Conservation (phyloP, 2,113 vertebrate species). For the Apteryx mantelli region DNA sequence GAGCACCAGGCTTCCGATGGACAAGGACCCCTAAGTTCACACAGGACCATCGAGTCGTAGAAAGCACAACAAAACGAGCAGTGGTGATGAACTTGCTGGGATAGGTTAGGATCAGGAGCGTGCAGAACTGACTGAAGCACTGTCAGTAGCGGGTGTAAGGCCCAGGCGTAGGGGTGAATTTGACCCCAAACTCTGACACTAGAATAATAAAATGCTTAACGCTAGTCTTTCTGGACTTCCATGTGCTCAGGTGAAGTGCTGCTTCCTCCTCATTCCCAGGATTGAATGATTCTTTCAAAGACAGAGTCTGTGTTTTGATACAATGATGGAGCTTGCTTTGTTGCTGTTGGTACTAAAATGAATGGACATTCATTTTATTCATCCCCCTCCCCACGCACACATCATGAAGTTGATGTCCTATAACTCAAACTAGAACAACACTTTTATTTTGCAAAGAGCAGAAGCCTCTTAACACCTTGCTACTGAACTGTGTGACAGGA, state of each 20-base stretch:
- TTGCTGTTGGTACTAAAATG: neutral
- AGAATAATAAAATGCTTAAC: neutral
- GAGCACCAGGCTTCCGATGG: rapidly evolving
- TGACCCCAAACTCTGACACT: neutral
- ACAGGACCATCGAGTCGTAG: neutral
- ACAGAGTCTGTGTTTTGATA: neutral
- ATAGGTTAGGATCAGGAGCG: neutral
- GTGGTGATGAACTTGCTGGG: rapidly evolving
- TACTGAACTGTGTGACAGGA: neutral
- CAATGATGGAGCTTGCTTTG: neutral
- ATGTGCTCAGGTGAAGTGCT: neutral
- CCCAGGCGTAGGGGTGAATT: neutral
- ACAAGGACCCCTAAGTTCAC: too few species aligned
- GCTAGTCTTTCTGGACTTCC: too few species aligned
- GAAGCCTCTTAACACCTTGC: neutral
- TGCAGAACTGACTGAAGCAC: neutral
- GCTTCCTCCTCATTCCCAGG: too few species aligned
- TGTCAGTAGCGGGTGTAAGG: rapidly evolving
- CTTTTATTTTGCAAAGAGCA: neutral
- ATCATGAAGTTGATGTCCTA: neutral
- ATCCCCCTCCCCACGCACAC: neutral
- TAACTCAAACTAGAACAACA: neutral
- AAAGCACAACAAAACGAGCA: neutral
- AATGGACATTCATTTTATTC: neutral
- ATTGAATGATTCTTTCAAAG: neutral